Evolutionary conservation across 2,113 vertebrate genomes (phyloP).

Genomic region (Cebidichthys violaceus): DNA sequence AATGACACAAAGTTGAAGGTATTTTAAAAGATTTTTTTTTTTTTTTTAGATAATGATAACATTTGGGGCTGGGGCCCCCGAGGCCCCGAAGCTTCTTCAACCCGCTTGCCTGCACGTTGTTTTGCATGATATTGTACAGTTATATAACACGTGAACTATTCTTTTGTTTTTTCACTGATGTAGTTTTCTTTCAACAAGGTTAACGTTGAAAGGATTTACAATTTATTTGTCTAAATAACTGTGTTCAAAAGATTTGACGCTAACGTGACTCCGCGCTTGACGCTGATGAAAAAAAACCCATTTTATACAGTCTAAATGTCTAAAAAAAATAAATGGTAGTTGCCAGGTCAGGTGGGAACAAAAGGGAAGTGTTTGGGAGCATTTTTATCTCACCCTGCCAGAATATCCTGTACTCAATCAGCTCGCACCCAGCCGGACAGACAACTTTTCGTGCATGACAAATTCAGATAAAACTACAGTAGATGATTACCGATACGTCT

Average conservation of each 20-base stretch:
- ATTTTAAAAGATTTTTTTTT: not conserved
- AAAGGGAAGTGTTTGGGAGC: constrained; percentile 73
- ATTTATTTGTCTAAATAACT: no score
- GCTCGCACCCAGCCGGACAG: constrained; percentile 59
- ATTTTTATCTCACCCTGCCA: constrained; percentile 75
- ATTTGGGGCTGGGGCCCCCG: not conserved
- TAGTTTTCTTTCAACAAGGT: not conserved
- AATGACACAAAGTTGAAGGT: no score
- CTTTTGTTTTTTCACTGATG: not conserved
- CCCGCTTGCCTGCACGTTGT: not conserved
- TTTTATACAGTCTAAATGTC: not conserved
- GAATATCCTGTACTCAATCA: constrained; percentile 79
- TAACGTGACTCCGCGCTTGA: not conserved
- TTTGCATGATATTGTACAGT: constrained; percentile 17
- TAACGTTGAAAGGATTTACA: not conserved
- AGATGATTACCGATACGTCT: constrained; percentile 64
- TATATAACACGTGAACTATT: constrained; percentile 26
- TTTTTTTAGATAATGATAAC: not conserved
- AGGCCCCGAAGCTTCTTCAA: not conserved
- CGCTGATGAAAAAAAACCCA: constrained; percentile 12
- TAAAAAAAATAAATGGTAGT: not conserved
- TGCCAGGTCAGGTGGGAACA: constrained; percentile 72
- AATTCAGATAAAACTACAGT: constrained; percentile 64
- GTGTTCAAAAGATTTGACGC: constrained; percentile 1
- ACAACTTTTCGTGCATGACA: constrained; percentile 66